These are phyloP conservation scores for Lasioglossum lativentre DNA, from an alignment of 2,888 invertebrate species.

Conservation along the genomic window DNA sequence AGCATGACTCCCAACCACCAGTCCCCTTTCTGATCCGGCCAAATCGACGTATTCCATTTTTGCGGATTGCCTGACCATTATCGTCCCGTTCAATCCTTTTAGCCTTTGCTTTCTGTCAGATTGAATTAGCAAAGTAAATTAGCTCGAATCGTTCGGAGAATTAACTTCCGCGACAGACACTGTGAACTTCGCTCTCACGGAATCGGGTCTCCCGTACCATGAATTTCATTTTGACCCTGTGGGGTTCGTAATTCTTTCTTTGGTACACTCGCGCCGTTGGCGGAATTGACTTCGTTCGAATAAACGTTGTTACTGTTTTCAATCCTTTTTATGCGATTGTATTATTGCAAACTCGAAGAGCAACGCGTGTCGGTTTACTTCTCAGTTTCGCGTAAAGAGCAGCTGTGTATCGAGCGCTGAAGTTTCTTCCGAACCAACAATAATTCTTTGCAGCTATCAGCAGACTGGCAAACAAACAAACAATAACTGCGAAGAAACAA, in stretches of 20 bases:
- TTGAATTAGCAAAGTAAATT: conserved; percentile 3
- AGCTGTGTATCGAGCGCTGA: neutral
- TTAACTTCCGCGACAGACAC: neutral
- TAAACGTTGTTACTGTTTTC: neutral
- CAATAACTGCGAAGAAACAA: neutral
- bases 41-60: neutral
- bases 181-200: neutral
- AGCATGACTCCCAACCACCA: neutral
- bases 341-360: neutral
- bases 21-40: neutral
- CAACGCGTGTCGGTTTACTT: neutral
- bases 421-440: neutral
- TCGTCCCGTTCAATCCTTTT: neutral
- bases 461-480: neutral
- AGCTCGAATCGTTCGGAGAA: neutral
- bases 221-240: neutral
- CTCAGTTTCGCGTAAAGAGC: neutral
- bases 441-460: neutral
- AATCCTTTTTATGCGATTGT: too few species aligned
- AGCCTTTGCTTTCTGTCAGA: neutral
- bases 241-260: neutral
- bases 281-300: neutral
- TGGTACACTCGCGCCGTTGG: neutral
- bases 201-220: neutral
- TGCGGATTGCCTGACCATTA: neutral